Percentiles rank a stretch among this genome's conserved stretches.
Evolutionary conservation across 2,113 vertebrate species (phyloP).

Genomic region (Motacilla alba): DNA sequence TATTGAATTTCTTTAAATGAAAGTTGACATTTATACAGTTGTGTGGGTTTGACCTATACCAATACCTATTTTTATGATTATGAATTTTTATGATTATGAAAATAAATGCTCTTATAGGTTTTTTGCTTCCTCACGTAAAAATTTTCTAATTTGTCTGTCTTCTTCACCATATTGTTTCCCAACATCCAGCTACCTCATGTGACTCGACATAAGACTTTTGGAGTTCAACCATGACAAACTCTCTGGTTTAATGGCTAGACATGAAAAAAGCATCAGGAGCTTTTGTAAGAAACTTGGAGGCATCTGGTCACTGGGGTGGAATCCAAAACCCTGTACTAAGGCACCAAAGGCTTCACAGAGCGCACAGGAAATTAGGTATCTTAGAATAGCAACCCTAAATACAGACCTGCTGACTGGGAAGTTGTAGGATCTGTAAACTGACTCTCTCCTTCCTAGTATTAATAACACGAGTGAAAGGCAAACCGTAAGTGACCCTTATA

Average conservation of each 20-base stretch:
- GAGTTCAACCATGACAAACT: not conserved
- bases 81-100: not conserved
- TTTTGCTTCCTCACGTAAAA: not conserved
- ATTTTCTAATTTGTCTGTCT: not conserved
- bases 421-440: conserved; percentile 9
- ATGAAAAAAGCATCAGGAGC: not conserved
- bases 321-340: conserved; percentile 42
- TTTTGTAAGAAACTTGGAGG: conserved; percentile 3
- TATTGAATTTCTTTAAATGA: not conserved
- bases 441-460: not conserved
- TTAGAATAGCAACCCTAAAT: conserved; percentile 62
- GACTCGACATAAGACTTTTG: not conserved
- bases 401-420: conserved; percentile 41
- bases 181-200: not conserved
- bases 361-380: conserved; percentile 51
- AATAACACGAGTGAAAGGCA: not conserved
- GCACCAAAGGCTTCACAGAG: conserved; percentile 45
- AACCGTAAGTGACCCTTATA: not conserved
- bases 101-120: not conserved
- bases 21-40: not conserved
- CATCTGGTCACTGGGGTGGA: conserved; percentile 51
- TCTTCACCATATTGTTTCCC: not conserved
- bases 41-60: not conserved
- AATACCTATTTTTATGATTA: not conserved
- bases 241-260: not conserved